Conservation (phyloP, 2,797 vertebrate genomes). For the Rallus crepitans region DNA sequence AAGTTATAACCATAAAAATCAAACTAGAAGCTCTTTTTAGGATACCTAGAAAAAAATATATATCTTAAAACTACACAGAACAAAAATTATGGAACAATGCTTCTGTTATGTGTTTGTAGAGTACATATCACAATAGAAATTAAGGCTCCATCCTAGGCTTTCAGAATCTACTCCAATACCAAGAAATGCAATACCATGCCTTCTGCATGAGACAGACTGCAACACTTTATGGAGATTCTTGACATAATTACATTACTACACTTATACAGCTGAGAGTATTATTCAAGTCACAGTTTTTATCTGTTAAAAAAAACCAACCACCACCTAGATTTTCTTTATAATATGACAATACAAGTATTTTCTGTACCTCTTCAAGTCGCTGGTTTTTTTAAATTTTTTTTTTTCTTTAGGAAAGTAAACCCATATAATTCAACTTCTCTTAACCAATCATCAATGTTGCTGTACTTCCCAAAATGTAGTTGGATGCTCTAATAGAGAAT, state of each 20-base stretch:
- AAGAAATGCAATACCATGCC: background rate
- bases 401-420: background rate
- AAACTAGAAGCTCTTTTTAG: background rate
- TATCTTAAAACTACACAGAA: background rate
- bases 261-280: background rate
- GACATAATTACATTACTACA: background rate
- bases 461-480: background rate
- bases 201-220: background rate
- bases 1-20: background rate
- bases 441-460: background rate
- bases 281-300: background rate
- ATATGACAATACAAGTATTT: background rate
- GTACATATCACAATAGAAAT: background rate
- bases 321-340: background rate
- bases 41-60: background rate
- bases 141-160: background rate
- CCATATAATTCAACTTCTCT: background rate
- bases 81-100: background rate
- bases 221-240: background rate
- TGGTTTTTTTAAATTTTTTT: rapidly evolving
- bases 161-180: background rate
- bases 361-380: background rate
- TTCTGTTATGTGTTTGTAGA: background rate
- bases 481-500: background rate
- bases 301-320: background rate